Conservation (phyloP, 2,797 vertebrate species). For the Pseudopleuronectes americanus region DNA sequence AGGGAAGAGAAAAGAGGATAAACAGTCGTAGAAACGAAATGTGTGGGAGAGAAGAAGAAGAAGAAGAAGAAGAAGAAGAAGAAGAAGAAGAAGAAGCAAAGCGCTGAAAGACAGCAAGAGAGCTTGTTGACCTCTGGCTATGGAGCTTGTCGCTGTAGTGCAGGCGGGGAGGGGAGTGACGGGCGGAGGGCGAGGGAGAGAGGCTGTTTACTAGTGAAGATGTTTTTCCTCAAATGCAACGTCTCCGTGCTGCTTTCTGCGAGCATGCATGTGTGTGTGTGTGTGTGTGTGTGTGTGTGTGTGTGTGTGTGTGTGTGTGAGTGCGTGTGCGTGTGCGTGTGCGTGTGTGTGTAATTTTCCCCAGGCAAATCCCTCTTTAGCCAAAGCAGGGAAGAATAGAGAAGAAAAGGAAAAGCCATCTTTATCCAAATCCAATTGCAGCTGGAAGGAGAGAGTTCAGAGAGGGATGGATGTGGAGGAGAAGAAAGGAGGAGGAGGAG, state of each 20-base stretch:
- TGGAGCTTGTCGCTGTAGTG: slow-evolving; percentile 60
- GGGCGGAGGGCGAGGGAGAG: slow-evolving; percentile 1
- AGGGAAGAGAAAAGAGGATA: slow-evolving; percentile 17
- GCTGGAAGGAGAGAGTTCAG: slow-evolving; percentile 75
- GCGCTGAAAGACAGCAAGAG: slow-evolving; percentile 61
- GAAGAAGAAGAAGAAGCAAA: slow-evolving; percentile 48
- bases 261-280: slow-evolving; percentile 47
- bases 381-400: slow-evolving; percentile 84
- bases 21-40: slow-evolving; percentile 31
- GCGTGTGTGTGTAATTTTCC: slow-evolving; percentile 80
- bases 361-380: slow-evolving; percentile 85
- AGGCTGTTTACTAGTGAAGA: slow-evolving; percentile 77
- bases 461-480: not conserved
- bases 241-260: slow-evolving; percentile 60
- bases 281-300: slow-evolving; percentile 43
- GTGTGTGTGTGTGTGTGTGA: slow-evolving; percentile 65
- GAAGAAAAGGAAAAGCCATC: slow-evolving; percentile 86
- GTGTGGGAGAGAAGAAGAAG: slow-evolving; percentile 41
- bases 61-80: slow-evolving; percentile 49
- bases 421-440: slow-evolving; percentile 89
- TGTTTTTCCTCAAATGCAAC: slow-evolving; percentile 81
- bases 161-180: slow-evolving; percentile 20
- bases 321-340: slow-evolving; percentile 40
- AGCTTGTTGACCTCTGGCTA: slow-evolving; percentile 77
- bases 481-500: slow-evolving; percentile 21